Conservation (phyloP, 2,113 vertebrate species). For the Tympanuchus pallidicinctus region DNA sequence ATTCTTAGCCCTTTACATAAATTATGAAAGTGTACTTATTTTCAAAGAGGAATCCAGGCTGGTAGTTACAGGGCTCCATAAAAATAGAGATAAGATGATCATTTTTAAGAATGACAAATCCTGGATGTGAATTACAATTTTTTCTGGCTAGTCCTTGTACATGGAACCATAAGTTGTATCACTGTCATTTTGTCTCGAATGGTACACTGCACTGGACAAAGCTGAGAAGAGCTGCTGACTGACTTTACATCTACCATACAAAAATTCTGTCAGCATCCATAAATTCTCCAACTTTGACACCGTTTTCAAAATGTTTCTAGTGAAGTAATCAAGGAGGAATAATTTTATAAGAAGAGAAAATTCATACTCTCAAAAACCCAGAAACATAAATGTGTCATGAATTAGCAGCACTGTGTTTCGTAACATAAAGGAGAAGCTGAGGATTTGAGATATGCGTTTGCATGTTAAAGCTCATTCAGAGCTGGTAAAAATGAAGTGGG, state of each 20-base stretch:
- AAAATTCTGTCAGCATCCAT: not conserved
- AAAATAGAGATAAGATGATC: not conserved
- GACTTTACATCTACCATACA: not conserved
- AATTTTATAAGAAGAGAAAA: not conserved
- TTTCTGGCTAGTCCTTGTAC: not conserved
- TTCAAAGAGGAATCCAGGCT: slow-evolving; percentile 1
- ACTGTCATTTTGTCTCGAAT: not conserved
- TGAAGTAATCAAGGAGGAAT: not conserved
- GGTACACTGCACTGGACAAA: not conserved
- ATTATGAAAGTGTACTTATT: slow-evolving; percentile 36
- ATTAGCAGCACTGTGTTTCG: not conserved
- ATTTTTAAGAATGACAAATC: not conserved
- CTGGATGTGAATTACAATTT: not conserved
- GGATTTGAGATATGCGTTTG: not conserved
- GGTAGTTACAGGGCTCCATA: not conserved
- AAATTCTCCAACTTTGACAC: not conserved
- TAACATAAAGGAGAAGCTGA: not conserved
- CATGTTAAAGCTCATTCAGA: not conserved
- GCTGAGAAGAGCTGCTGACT: not conserved
- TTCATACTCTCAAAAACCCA: not conserved
- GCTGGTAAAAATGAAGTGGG: not conserved
- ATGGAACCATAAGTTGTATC: not conserved
- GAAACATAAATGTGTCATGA: not conserved
- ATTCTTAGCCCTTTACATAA: slow-evolving; percentile 32
- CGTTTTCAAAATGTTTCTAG: not conserved